Base-by-base conservation (phyloP, 23 tunicate species). In the Trididemnum miniatum region DNA sequence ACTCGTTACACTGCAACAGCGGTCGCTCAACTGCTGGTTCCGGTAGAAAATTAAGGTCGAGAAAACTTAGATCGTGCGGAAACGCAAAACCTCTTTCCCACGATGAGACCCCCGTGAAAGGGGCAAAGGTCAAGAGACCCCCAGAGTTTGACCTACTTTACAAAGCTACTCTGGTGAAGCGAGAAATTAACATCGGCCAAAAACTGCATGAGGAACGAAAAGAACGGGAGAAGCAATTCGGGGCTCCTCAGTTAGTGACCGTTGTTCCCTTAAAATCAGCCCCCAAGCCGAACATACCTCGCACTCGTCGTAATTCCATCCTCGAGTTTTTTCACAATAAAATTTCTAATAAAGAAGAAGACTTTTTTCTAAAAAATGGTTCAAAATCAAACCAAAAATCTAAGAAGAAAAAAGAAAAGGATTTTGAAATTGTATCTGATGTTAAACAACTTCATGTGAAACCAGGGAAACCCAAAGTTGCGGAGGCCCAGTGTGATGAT, bases 201-300 rank as follows among this genome's bases (percentile, higher is more conserved):
- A 88, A 82, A 76, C 59, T 88, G 23, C 92, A 88, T 57, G 32
- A 65, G 65, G 86, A 81, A 40, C 60, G 85, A 2, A 81, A 82
- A 75, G 78, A 79, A 26, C 37, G 90, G 32, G 90, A 86, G 36
- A 49, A 20, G 2, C 34, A 2, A 31, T 39, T 79, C 27, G 90
- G 90, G 2, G 65, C n/a, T 25, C 84, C 90, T 0, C n/a, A 76
- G 20, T 33, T 86, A 31, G 52, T 86, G 40, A 25, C 83, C 0
- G 29, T 86, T 1, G 39, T 40, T 1, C 65, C 71, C 20, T 20
- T 60, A 33, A 76, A 72, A 52, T 22, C 35, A 4, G 7, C 54
- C 5, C 25, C 24, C 20, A 50, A 75, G 31, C 80, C 84, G 1
- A 40, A 22, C 20, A 77, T 34, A 2, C 35, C 69, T 0, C 54